These are phyloP conservation scores for Lophura swinhoii DNA, from an alignment of 2,797 vertebrate species.

Conservation along the genomic window DNA sequence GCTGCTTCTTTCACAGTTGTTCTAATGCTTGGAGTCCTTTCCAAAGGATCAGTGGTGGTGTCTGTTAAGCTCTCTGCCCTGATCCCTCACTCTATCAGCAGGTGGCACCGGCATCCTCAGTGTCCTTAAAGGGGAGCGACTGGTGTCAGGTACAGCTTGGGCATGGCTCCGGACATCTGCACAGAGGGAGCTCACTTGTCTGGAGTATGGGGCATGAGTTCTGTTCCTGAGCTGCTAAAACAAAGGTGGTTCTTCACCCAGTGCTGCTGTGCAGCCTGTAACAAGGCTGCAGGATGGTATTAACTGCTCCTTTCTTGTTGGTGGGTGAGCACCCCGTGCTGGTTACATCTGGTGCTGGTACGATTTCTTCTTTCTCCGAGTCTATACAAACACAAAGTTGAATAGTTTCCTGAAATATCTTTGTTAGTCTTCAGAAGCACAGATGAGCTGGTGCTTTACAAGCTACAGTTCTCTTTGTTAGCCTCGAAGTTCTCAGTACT, in stretches of 20 bases:
- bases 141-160: background rate
- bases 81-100: background rate
- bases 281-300: background rate
- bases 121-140: fast-evolving
- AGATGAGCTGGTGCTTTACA: background rate
- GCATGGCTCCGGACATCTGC: fast-evolving
- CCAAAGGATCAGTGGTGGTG: background rate
- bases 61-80: background rate
- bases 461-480: background rate
- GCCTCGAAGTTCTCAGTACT: background rate
- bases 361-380: background rate
- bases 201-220: background rate
- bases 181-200: fast-evolving
- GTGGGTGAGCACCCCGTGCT: background rate
- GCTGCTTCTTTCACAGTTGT: background rate
- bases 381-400: background rate
- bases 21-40: background rate
- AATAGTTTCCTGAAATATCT: background rate
- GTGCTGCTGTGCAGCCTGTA: background rate
- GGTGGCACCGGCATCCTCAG: background rate
- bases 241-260: background rate
- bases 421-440: background rate
- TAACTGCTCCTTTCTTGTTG: no score
- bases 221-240: background rate
- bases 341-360: background rate